phyloP scores from a whole-genome alignment of 2,113 vertebrate species.

The Aegypius monachus region DNA sequence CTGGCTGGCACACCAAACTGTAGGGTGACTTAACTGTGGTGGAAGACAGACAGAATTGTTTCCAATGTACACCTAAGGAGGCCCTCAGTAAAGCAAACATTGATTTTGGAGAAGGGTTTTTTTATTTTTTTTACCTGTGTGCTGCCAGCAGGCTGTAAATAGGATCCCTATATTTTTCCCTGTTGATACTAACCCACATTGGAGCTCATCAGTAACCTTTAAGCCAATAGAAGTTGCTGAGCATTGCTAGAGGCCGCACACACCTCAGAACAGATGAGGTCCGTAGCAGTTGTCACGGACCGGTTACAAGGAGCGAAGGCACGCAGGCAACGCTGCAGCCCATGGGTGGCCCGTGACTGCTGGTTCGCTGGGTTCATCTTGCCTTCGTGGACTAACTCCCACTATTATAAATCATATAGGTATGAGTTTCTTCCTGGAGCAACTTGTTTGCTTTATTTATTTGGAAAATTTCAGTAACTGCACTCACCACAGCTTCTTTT shows the following conservation, averaged over 20 bases:
- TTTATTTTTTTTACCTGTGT: conserved; percentile 44
- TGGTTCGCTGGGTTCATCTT: conserved; percentile 56
- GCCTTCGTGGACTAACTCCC: conserved; percentile 52
- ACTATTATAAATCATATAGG: conserved; percentile 73
- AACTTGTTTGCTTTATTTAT: conserved; percentile 80
- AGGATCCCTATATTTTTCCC: conserved; percentile 67
- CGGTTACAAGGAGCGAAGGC: not conserved
- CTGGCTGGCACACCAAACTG: conserved; percentile 58
- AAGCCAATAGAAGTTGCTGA: conserved; percentile 14
- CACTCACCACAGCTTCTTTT: conserved; percentile 36
- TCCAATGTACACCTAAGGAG: conserved; percentile 78
- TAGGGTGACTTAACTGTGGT: conserved; percentile 72
- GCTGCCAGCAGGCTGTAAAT: conserved; percentile 74
- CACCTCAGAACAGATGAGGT: conserved; percentile 4
- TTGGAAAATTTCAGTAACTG: conserved; percentile 79
- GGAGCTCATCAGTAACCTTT: conserved; percentile 31
- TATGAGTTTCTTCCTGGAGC: conserved; percentile 72
- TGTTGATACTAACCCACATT: conserved; percentile 56
- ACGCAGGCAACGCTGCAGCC: not conserved
- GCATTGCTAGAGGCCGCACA: conserved; percentile 36
- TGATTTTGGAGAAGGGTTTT: conserved; percentile 69
- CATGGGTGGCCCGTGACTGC: conserved; percentile 69
- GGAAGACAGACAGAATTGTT: conserved; percentile 76
- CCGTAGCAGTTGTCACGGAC: not conserved
- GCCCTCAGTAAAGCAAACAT: conserved; percentile 80